Evolutionary conservation across 2,797 vertebrate genomes (phyloP).

Genomic region (Remorina albescens): DNA sequence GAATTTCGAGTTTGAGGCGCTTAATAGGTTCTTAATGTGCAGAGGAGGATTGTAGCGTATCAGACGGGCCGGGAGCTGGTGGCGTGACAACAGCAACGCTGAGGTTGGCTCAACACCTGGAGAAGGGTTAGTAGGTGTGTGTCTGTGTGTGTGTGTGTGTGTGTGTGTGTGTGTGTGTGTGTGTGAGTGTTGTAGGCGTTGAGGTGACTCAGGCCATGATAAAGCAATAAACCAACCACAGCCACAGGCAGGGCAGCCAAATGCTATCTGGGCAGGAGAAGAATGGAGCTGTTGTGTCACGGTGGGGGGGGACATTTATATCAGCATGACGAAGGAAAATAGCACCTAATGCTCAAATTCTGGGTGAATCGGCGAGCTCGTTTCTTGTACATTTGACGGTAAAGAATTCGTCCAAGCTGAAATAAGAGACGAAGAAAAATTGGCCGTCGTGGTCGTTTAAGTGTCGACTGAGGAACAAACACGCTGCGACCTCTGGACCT

Average conservation of each 20-base stretch:
- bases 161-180: constrained; percentile 26
- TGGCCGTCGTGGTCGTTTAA: too few relatives aligned
- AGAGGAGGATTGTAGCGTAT: constrained; percentile 74
- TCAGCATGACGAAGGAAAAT: too few relatives aligned
- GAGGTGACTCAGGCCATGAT: constrained; percentile 52
- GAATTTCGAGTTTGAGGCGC: constrained; percentile 46
- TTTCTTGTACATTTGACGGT: background rate
- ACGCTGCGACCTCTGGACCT: constrained; percentile 28
- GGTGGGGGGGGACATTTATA: constrained; percentile 55
- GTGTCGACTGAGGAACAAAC: constrained; percentile 50
- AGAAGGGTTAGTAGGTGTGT: constrained; percentile 48
- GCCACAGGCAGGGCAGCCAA: constrained; percentile 66
- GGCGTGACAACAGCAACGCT: constrained; percentile 78
- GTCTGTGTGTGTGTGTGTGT: constrained; percentile 34
- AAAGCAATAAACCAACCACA: constrained; percentile 71
- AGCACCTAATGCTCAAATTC: too few relatives aligned
- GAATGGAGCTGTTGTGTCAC: constrained; percentile 69
- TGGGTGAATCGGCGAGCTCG: too few relatives aligned
- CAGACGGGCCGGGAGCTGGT: constrained; percentile 61
- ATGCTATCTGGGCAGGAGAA: constrained; percentile 65
- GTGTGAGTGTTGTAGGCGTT: constrained; percentile 27
- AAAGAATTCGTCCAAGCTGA: background rate
- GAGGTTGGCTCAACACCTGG: constrained; percentile 81
- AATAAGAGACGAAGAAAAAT: background rate
- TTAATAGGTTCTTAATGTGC: constrained; percentile 82